Evolutionary conservation across 2,888 invertebrate species (phyloP).

Genomic region (Sclerodermus sp.): DNA sequence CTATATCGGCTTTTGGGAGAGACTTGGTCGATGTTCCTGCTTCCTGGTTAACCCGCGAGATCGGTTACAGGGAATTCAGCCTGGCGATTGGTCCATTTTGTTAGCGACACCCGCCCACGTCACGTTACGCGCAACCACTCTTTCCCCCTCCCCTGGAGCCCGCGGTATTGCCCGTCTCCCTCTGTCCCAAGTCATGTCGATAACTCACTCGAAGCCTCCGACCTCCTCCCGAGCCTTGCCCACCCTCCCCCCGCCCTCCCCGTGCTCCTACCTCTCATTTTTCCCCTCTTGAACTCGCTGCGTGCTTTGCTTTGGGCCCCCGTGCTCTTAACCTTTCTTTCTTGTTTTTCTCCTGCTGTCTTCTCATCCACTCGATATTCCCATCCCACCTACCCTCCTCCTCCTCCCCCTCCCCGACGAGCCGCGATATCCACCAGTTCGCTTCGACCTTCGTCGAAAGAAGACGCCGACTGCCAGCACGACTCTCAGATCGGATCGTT

Average conservation of each 20-base stretch:
- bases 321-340: too few species aligned
- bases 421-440: neutral
- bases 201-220: conserved; percentile 18
- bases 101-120: conserved; percentile 57
- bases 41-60: conserved; percentile 54
- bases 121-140: conserved; percentile 39
- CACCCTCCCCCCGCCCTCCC: conserved; percentile 8
- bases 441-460: neutral
- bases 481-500: conserved; percentile 20
- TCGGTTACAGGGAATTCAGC: conserved; percentile 50
- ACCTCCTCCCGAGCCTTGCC: too few species aligned
- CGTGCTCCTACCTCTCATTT: too few species aligned
- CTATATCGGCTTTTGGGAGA: conserved; percentile 40
- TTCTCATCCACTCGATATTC: too few species aligned
- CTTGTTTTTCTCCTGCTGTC: too few species aligned
- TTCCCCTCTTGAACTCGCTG: too few species aligned
- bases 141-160: conserved; percentile 9
- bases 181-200: conserved; percentile 20
- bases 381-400: conserved; percentile 9
- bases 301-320: too few species aligned
- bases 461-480: neutral
- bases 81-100: conserved; percentile 54
- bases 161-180: conserved; percentile 10
- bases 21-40: conserved; percentile 45
- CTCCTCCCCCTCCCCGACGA: conserved; percentile 8